phyloP scores from a whole-genome alignment of 2,888 invertebrate genomes.

The Drosophila rellima region DNA sequence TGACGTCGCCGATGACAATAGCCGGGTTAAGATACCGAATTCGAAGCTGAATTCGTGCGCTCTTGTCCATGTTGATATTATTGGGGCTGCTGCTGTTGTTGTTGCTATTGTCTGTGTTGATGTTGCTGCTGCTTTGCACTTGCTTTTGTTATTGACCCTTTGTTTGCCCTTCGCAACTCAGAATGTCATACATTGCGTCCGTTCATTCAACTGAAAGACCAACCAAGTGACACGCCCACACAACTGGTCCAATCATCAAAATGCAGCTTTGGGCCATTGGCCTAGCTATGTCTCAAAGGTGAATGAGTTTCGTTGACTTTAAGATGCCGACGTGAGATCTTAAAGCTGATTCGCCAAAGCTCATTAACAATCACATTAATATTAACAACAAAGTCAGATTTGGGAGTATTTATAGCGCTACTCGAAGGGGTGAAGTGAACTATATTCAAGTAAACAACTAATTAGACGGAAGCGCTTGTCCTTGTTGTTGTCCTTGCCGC shows the following conservation, averaged over 20 bases:
- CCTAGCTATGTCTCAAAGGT: slow-evolving; percentile 46
- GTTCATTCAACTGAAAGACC: slow-evolving; percentile 78
- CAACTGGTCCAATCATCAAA: slow-evolving; percentile 11
- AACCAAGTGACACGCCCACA: slow-evolving; percentile 54
- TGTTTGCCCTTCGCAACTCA: slow-evolving; percentile 59
- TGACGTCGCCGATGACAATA: slow-evolving; percentile 58
- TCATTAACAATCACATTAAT: slow-evolving; percentile 66
- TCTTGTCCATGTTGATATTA: slow-evolving; percentile 39
- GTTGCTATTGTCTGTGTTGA: slow-evolving; percentile 29
- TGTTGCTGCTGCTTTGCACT: slow-evolving; percentile 15
- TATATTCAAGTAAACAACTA: slow-evolving; percentile 77
- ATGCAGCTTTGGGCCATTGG: slow-evolving; percentile 62
- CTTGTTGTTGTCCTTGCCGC: slow-evolving; percentile 38
- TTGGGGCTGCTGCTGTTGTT: slow-evolving; percentile 24
- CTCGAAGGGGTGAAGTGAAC: slow-evolving; percentile 30
- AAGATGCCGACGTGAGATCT: slow-evolving; percentile 4
- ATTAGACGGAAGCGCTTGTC: slow-evolving; percentile 59
- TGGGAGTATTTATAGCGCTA: slow-evolving; percentile 65
- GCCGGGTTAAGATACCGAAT: slow-evolving; percentile 56
- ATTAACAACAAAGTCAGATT: slow-evolving; percentile 57
- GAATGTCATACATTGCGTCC: slow-evolving; percentile 55
- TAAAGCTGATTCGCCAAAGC: slow-evolving; percentile 31
- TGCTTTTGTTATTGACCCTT: slow-evolving; percentile 65
- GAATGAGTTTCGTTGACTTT: slow-evolving; percentile 7
- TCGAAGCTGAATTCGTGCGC: slow-evolving; percentile 29